phyloP scores from a whole-genome alignment of 2,113 vertebrate species.

The Nansenia antarctica region DNA sequence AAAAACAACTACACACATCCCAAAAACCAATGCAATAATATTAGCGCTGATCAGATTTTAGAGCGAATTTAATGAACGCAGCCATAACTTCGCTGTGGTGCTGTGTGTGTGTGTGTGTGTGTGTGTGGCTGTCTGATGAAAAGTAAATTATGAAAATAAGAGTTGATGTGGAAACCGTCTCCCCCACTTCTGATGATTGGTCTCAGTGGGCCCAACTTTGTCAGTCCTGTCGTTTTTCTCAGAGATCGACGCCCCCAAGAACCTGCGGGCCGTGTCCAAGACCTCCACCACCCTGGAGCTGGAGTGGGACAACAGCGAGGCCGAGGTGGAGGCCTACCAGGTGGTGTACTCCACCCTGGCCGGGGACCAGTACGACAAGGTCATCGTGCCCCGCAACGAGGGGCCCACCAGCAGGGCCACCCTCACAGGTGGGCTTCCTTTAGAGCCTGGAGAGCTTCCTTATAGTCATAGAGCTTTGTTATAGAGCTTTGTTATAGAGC shows the following conservation, averaged over 20 bases:
- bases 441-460: no score
- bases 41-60: no score
- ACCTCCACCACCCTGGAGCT: conserved; percentile 85
- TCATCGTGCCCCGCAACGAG: conserved; percentile 78
- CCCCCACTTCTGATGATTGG: conserved; percentile 56
- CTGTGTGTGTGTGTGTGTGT: no score
- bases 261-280: conserved; percentile 84
- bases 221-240: conserved; percentile 76
- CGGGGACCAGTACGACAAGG: conserved; percentile 91
- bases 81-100: no score
- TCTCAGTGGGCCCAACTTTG: conserved; percentile 73
- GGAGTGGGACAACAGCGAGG: conserved; percentile 97
- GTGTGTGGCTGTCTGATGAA: no score
- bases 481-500: no score
- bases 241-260: conserved; percentile 98
- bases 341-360: conserved; percentile 96
- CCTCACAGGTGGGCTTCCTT: conserved; percentile 82
- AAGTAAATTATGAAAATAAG: no score
- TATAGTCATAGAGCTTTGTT: no score
- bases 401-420: conserved; percentile 85
- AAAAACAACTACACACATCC: no score
- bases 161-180: conserved; percentile 19
- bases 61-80: no score
- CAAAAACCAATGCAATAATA: no score
- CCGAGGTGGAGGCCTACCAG: conserved; percentile 86